Base-by-base conservation (phyloP, 2,888 invertebrate species). In the Penaeus monodon region DNA sequence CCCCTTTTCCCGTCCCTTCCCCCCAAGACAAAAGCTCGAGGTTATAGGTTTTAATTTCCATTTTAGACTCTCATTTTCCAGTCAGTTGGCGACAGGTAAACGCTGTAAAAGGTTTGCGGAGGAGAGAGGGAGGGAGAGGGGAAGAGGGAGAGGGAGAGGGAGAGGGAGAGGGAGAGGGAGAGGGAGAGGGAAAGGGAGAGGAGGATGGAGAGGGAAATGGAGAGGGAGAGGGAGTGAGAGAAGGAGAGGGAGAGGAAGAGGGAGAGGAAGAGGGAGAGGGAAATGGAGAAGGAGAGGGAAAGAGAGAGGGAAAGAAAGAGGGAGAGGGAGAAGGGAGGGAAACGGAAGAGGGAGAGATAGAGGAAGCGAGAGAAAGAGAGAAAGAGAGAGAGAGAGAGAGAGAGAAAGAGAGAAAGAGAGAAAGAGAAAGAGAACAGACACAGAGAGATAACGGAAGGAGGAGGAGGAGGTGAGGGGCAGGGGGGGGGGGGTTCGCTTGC, bases 311-410 rank as follows among this genome's bases (percentile, higher is more conserved):
- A 10, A 29, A 10, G 24, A 20, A 10, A 14, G 8, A 22, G n/a
- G 44, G 27, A 22, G 17, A 33, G 17, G 74, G 33, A 20, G 38
- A 1, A 33, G 44, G 10, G 38, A 14, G 70, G 27, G 29, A 7
- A 14, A 70, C 57, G 8, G 38, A 22, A 22, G n/a, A 14, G 4
- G 29, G 29, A 38, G 0, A 33, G 12, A 8, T 0, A 33, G 22
- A 33, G n/a, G 17, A 4, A 44, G 20, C 44, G 14, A 4, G 74
- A 17, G 2, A 22, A 74, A 22, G 33, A 14, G n/a, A 1, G 14
- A 0, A 14, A 33, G 29, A n/a, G 57, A 27, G 64, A 63, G 49
- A 63, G 78, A 78, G 78, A 78, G 78, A 63, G 64, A 33, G 78
- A 78, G 64, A 27, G 29, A 57, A 63, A 49, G 57, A 33, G 64